Evolutionary conservation across 1,140 invertebrate species (phyloP), one percentile per base, ranked within the genome.

Genomic region (Drosophila sp.): DNA sequence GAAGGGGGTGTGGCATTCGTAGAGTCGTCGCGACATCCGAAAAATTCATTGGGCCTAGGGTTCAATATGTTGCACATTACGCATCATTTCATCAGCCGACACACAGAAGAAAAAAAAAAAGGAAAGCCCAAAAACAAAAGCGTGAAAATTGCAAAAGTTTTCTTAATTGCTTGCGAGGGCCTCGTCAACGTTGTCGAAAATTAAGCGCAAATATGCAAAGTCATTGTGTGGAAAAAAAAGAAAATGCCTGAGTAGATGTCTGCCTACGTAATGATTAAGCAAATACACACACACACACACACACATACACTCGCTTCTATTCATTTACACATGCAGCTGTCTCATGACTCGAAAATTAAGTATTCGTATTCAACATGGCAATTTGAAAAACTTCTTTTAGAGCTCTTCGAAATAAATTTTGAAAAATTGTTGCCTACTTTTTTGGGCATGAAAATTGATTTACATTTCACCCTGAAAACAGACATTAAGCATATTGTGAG

Each of bases 121-220:
- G 80, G 66, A 73, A 65, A 70, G 72, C 57, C 68, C 60, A 7
- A 25, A 80, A 83, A 83, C 74, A 89, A 89, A 89, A 77, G 83
- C 83, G 77, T 83, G 84, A 80, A 87, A 87, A 87, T 87, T 87
- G 74, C 80, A 83, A 87, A 87, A 87, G 84, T 87, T 87, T 87
- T 83, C 80, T 89, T 87, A 87, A 87, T 87, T 87, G 84, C 80
- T 17, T 89, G 57, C 67, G 61, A 66, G 63, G 54, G 73, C 29
- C 57, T 70, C 68, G 67, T 82, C 73, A 76, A 76, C 73, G 74
- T 70, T 70, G 63, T 74, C 63, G 73, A 79, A 87, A 89, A 87
- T 89, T 84, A 80, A 89, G 81, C 73, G 80, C 76, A 89, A 87
- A 79, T 84, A 87, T 89, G 84, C 84, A 89, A 84, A 87, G 80